phyloP scores from a whole-genome alignment of 2,888 invertebrate genomes.

The Agonum fuliginosum region DNA sequence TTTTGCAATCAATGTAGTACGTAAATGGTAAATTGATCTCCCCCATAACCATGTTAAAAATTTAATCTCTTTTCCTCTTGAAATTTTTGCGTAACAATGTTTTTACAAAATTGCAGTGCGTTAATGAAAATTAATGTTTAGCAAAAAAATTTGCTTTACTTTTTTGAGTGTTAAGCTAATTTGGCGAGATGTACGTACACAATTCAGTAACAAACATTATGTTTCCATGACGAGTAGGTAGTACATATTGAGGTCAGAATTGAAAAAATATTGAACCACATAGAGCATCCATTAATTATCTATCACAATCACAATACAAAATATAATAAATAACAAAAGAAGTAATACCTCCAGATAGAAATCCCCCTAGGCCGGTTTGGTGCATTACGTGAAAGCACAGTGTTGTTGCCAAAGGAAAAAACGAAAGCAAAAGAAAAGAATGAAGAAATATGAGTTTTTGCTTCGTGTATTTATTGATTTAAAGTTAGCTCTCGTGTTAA shows the following conservation, averaged over 20 bases:
- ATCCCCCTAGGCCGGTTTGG: slow-evolving; percentile 1
- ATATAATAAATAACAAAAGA: slow-evolving; percentile 24
- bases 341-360: slow-evolving; percentile 19
- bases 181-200: background rate
- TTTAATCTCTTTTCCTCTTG: slow-evolving; percentile 20
- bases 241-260: slow-evolving; percentile 9
- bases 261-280: slow-evolving; percentile 1
- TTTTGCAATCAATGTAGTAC: slow-evolving; percentile 4
- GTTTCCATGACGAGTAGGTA: no score
- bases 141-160: no score
- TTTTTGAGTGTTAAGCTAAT: slow-evolving; percentile 9
- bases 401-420: slow-evolving; percentile 35
- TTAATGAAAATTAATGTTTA: slow-evolving; percentile 19
- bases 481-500: slow-evolving; percentile 46
- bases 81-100: background rate
- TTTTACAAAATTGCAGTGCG: background rate
- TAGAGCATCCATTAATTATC: slow-evolving; percentile 29
- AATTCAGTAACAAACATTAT: background rate
- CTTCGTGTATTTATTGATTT: slow-evolving; percentile 42
- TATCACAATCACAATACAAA: slow-evolving; percentile 33
- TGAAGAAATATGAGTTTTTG: slow-evolving; percentile 48
- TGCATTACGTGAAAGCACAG: slow-evolving; percentile 36
- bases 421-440: slow-evolving; percentile 34
- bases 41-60: background rate
- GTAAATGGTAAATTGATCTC: background rate